Evolutionary conservation across 2,888 invertebrate genomes (phyloP).

Genomic region (Belgica antarctica): DNA sequence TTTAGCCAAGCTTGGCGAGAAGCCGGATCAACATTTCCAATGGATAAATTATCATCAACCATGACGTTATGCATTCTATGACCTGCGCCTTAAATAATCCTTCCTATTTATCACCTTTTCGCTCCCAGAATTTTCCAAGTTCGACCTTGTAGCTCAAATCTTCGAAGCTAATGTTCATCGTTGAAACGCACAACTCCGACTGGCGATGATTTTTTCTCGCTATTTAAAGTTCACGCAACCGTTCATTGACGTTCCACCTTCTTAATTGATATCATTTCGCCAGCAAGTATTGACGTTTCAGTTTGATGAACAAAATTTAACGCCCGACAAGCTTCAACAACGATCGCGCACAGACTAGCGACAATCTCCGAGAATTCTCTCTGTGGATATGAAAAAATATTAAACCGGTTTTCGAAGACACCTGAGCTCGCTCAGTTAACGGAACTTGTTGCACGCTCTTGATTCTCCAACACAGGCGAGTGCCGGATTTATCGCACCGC

Average conservation of each 20-base stretch:
- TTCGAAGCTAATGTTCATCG: slow-evolving; percentile 6
- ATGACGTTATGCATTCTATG: too few relatives aligned
- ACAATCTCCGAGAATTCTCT: background rate
- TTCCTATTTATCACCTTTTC: background rate
- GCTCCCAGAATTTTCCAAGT: background rate
- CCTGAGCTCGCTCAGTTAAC: background rate
- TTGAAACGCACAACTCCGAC: background rate
- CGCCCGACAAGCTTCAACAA: background rate
- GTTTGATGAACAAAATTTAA: background rate
- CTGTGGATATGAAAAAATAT: slow-evolving; percentile 14
- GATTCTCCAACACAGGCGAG: background rate
- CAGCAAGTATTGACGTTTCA: background rate
- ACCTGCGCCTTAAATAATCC: too few relatives aligned
- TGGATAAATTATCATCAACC: background rate
- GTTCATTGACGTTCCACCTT: background rate
- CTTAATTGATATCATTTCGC: background rate
- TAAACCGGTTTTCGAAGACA: background rate
- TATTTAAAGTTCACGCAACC: background rate
- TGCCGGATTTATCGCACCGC: background rate
- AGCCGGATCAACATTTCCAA: background rate
- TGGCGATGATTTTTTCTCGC: too few relatives aligned
- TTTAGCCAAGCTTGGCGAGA: too few relatives aligned
- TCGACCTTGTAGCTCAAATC: slow-evolving; percentile 2
- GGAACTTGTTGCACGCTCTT: background rate
- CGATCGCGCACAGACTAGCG: background rate